Evolutionary conservation across 2,797 vertebrate genomes (phyloP).

Genomic region (Chloroceryle amazona): DNA sequence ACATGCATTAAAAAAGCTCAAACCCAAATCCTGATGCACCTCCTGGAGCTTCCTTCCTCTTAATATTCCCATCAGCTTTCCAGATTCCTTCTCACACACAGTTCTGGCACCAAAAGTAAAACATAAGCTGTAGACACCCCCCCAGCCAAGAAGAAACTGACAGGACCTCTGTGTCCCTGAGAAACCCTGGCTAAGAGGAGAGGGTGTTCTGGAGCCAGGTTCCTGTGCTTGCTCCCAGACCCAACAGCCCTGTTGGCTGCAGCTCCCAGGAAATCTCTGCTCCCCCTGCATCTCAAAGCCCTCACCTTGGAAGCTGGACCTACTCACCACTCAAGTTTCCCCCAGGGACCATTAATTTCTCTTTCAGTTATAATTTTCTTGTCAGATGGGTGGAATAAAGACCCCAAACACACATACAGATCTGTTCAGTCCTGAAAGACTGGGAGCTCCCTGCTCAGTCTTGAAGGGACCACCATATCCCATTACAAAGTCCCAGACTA

Average conservation of each 20-base stretch:
- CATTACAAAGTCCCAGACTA: slow-evolving; percentile 66
- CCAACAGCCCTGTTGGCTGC: neutral
- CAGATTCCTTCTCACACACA: neutral
- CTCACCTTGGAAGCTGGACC: neutral
- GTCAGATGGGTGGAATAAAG: slow-evolving; percentile 11
- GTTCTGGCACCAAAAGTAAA: neutral
- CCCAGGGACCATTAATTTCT: neutral
- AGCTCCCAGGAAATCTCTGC: neutral
- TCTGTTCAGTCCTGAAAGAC: slow-evolving; percentile 38
- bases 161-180: neutral
- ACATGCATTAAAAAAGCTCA: neutral
- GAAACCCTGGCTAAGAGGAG: neutral
- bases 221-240: neutral
- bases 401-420: neutral
- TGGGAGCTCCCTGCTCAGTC: slow-evolving; percentile 32
- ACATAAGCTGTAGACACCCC: neutral
- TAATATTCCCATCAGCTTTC: accelerated
- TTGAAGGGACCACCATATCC: slow-evolving; percentile 65
- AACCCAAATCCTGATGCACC: neutral
- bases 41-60: neutral
- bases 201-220: neutral
- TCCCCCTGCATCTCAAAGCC: neutral
- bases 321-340: neutral
- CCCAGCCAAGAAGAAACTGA: neutral
- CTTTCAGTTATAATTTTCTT: slow-evolving; percentile 27